Percentiles rank a stretch among this genome's conserved stretches.
These are phyloP conservation scores for Apis laboriosa DNA, from an alignment of 1,140 invertebrate genomes.

Conservation along the genomic window DNA sequence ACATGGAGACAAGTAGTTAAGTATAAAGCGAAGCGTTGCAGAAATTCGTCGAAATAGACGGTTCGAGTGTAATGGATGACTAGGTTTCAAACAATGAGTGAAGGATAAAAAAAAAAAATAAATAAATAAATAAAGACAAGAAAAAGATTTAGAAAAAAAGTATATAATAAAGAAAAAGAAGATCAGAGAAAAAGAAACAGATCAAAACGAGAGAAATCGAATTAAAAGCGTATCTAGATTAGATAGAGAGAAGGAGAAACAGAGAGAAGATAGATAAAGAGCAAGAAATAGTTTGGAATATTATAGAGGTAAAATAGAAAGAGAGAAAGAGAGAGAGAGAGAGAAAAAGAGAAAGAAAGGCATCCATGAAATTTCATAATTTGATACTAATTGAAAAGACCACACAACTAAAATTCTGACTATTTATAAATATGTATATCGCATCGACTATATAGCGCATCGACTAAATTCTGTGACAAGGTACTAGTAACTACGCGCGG, in stretches of 20 bases:
- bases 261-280: slow-evolving; percentile 55
- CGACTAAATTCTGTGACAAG: slow-evolving; percentile 70
- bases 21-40: slow-evolving; percentile 73
- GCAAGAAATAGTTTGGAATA: slow-evolving; percentile 62
- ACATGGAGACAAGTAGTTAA: slow-evolving; percentile 71
- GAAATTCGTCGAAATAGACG: slow-evolving; percentile 72
- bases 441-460: slow-evolving; percentile 76
- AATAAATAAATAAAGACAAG: not conserved
- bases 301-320: slow-evolving; percentile 51
- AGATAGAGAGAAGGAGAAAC: slow-evolving; percentile 48
- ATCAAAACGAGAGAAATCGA: slow-evolving; percentile 50
- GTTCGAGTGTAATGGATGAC: slow-evolving; percentile 69
- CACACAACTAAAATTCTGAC: slow-evolving; percentile 80
- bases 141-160: slow-evolving; percentile 59
- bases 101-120: slow-evolving; percentile 59
- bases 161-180: slow-evolving; percentile 48
- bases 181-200: not conserved
- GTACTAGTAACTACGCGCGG: slow-evolving; percentile 78
- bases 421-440: slow-evolving; percentile 77
- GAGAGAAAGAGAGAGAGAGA: slow-evolving; percentile 59
- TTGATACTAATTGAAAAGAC: slow-evolving; percentile 80
- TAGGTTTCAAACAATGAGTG: slow-evolving; percentile 73
- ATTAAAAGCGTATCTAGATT: slow-evolving; percentile 71
- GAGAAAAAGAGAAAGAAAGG: slow-evolving; percentile 71
- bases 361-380: slow-evolving; percentile 85